phyloP scores from a whole-genome alignment of 2,888 invertebrate genomes.

The Sisyra nigra region DNA sequence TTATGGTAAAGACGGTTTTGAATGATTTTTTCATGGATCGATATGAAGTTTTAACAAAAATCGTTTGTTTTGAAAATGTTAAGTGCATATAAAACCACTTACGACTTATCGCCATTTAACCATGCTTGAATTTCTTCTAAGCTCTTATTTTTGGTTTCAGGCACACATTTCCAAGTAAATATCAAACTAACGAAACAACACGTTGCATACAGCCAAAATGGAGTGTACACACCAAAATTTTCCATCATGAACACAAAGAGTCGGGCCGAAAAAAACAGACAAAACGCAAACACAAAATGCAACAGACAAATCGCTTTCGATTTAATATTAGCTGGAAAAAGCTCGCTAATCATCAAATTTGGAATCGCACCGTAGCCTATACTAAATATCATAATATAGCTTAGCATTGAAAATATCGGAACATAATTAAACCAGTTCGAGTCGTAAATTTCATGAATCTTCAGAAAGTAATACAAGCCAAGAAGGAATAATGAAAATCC shows the following conservation, averaged over 20 bases:
- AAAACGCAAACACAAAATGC: conserved; percentile 31
- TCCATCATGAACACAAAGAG: conserved; percentile 35
- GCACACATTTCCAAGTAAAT: conserved; percentile 40
- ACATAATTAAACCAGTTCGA: conserved; percentile 27
- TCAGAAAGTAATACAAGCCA: conserved; percentile 14
- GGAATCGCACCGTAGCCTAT: conserved; percentile 34
- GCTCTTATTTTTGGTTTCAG: conserved; percentile 56
- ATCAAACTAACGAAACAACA: conserved; percentile 41
- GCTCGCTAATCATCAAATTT: conserved; percentile 32
- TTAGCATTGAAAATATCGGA: conserved; percentile 30
- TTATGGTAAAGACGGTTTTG: no score
- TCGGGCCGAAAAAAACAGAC: conserved; percentile 30
- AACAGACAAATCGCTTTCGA: conserved; percentile 37
- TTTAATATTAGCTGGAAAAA: conserved; percentile 36
- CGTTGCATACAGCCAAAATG: conserved; percentile 45
- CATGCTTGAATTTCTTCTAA: conserved; percentile 49
- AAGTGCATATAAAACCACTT: no score
- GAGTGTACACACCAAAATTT: conserved; percentile 39
- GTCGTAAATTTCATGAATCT: conserved; percentile 9
- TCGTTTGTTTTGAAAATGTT: no score
- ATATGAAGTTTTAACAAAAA: no score
- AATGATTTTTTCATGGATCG: no score
- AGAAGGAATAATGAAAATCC: conserved; percentile 25
- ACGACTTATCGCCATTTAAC: conserved; percentile 27
- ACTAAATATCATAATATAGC: conserved; percentile 32